Conservation (phyloP, 2,888 invertebrate species). For the Patella depressa region DNA sequence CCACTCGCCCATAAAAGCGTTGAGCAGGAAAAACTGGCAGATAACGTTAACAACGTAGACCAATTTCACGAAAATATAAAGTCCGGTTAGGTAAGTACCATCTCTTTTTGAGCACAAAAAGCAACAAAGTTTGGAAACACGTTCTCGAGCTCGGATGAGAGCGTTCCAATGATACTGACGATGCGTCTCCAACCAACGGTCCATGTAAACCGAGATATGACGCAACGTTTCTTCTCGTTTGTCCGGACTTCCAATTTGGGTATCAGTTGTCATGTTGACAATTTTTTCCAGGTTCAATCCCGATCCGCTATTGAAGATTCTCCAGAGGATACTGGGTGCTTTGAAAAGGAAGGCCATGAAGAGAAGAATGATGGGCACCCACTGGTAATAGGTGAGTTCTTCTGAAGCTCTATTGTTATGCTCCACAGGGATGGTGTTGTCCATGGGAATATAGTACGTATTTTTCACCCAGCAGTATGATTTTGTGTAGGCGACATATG, state of each 20-base stretch:
- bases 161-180: slow-evolving; percentile 58
- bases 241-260: slow-evolving; percentile 53
- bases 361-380: slow-evolving; percentile 72
- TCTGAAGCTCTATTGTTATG: slow-evolving; percentile 49
- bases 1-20: slow-evolving; percentile 61
- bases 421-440: slow-evolving; percentile 53
- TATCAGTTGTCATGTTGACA: slow-evolving; percentile 53
- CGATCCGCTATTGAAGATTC: slow-evolving; percentile 67
- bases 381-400: slow-evolving; percentile 65
- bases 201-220: slow-evolving; percentile 58
- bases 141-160: slow-evolving; percentile 55
- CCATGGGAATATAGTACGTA: slow-evolving; percentile 66
- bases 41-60: slow-evolving; percentile 59
- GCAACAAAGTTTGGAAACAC: slow-evolving; percentile 50
- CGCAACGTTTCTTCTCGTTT: slow-evolving; percentile 56
- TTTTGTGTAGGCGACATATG: slow-evolving; percentile 70
- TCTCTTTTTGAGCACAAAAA: slow-evolving; percentile 61
- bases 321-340: slow-evolving; percentile 72
- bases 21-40: slow-evolving; percentile 61
- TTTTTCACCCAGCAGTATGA: slow-evolving; percentile 67
- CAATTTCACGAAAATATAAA: slow-evolving; percentile 60
- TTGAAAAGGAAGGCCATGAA: slow-evolving; percentile 73
- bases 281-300: slow-evolving; percentile 63
- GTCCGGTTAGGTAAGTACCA: slow-evolving; percentile 61
- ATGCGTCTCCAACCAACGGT: slow-evolving; percentile 61